Evolutionary conservation across 2,113 vertebrate genomes (phyloP).

Genomic region (Semicossyphus pulcher): DNA sequence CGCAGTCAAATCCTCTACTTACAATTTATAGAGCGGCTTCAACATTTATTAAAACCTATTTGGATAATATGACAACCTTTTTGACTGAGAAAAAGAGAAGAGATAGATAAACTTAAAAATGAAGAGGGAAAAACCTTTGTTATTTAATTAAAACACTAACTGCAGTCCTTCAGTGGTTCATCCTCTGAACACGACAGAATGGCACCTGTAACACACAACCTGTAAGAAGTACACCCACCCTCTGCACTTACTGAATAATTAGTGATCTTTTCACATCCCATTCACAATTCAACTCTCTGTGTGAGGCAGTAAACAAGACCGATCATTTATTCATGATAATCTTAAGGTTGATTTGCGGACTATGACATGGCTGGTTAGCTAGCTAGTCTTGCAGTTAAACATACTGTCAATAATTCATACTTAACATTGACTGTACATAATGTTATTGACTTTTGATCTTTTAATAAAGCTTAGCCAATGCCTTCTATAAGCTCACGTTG

Average conservation of each 20-base stretch:
- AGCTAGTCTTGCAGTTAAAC: no score
- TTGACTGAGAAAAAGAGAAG: not conserved
- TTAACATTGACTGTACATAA: no score
- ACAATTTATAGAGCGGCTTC: no score
- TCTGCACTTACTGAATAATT: not conserved
- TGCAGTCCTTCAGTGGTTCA: no score
- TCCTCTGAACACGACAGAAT: not conserved
- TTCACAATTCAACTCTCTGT: not conserved
- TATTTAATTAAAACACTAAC: not conserved
- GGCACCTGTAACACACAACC: not conserved
- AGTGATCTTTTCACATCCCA: not conserved
- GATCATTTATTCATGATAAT: not conserved
- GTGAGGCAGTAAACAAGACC: not conserved
- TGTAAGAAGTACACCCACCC: not conserved
- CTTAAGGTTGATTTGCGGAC: no score
- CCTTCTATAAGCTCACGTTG: not conserved
- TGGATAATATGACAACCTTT: not conserved
- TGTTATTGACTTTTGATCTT: not conserved
- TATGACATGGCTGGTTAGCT: no score
- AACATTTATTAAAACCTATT: no score
- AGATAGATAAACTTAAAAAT: not conserved
- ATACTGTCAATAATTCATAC: no score
- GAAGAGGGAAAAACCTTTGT: not conserved
- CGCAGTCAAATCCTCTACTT: not conserved
- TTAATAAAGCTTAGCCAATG: not conserved